Evolutionary conservation across 1,140 invertebrate genomes (phyloP).

Genomic region (Rhyzopertha dominica): DNA sequence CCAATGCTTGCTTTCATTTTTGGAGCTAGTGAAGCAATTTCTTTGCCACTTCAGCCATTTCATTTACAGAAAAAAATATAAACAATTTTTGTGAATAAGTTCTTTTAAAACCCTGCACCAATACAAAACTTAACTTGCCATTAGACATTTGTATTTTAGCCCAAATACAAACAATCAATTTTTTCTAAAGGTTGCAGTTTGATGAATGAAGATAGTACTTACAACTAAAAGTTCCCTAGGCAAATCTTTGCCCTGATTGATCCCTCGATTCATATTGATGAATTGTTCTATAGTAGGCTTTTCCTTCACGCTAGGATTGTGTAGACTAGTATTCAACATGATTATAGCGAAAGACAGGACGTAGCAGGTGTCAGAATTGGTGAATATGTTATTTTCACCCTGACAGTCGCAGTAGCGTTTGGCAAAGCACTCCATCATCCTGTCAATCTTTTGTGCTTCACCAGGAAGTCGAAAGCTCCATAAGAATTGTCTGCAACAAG

Average conservation of each 20-base stretch:
- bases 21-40: too few relatives aligned
- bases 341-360: slow-evolving; percentile 98
- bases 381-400: slow-evolving; percentile 94
- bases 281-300: slow-evolving; percentile 96
- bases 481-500: slow-evolving; percentile 88
- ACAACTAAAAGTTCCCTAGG: slow-evolving; percentile 82
- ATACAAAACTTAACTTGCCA: too few relatives aligned
- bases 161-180: too few relatives aligned
- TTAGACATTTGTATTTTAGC: too few relatives aligned
- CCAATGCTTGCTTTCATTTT: too few relatives aligned
- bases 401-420: slow-evolving; percentile 98
- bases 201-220: too few relatives aligned
- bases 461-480: slow-evolving; percentile 98
- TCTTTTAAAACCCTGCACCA: too few relatives aligned
- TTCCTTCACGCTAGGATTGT: slow-evolving; percentile 98
- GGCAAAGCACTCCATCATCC: slow-evolving; percentile 99
- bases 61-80: too few relatives aligned
- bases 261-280: slow-evolving; percentile 95
- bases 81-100: too few relatives aligned
- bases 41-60: too few relatives aligned
- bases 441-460: slow-evolving; percentile 98
- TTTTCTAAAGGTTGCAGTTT: too few relatives aligned
- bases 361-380: slow-evolving; percentile 96
- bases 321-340: slow-evolving; percentile 98
- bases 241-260: slow-evolving; percentile 95